Evolutionary conservation across 2,113 vertebrate species (phyloP).

Genomic region (Menidia beryllina): DNA sequence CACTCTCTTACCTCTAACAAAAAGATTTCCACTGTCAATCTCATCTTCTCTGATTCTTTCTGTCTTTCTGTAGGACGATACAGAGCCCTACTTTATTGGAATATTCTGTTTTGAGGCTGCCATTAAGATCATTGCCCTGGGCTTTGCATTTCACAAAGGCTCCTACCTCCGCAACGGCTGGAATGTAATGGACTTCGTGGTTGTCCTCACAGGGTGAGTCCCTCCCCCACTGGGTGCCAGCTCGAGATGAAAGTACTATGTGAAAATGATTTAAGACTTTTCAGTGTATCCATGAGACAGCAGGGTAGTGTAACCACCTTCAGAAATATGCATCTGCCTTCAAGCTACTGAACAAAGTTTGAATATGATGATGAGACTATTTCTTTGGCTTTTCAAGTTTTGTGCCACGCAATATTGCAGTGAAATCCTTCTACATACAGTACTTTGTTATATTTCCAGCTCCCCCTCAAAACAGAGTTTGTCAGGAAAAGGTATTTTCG

Average conservation of each 20-base stretch:
- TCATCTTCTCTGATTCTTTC: conserved; percentile 43
- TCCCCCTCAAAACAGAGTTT: no score
- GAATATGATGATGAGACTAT: neutral
- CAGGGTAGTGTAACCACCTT: conserved; percentile 23
- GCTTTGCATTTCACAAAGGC: conserved; percentile 97
- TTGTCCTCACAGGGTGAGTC: conserved; percentile 97
- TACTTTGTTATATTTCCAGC: no score
- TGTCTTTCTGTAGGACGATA: conserved; percentile 89
- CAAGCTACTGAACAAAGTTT: conserved; percentile 6
- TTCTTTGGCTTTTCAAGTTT: conserved; percentile 19
- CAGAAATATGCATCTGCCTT: conserved; percentile 8
- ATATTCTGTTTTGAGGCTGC: conserved; percentile 99
- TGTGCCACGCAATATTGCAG: neutral
- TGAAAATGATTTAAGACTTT: conserved; percentile 65
- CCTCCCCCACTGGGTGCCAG: conserved; percentile 68
- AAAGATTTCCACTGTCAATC: conserved; percentile 47
- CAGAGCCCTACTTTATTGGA: conserved; percentile 99
- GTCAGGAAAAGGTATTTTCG: no score
- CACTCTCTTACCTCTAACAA: conserved; percentile 59
- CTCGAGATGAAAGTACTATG: conserved; percentile 83
- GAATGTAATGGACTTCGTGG: conserved; percentile 99
- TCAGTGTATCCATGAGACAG: conserved; percentile 34
- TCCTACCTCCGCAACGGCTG: conserved; percentile 98
- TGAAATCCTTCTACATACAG: neutral
- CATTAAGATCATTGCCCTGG: conserved; percentile 98